phyloP scores from a whole-genome alignment of 2,797 vertebrate species.

The Nasua narica region DNA sequence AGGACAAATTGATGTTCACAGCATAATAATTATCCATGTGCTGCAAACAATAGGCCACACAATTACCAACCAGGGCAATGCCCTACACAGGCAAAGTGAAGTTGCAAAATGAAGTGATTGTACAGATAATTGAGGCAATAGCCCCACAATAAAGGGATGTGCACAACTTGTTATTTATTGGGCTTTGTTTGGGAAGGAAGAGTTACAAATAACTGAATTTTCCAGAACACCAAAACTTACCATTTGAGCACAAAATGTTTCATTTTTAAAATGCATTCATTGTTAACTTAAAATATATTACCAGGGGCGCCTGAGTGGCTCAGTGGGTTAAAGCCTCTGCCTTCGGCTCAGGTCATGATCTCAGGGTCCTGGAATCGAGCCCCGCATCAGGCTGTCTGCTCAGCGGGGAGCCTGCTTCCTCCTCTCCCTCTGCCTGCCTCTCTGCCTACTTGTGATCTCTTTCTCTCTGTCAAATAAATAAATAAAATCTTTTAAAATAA shows the following conservation, averaged over 20 bases:
- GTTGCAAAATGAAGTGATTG: slow-evolving; percentile 73
- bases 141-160: slow-evolving; percentile 21
- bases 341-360: too few relatives aligned
- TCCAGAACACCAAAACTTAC: slow-evolving; percentile 45
- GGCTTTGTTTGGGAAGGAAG: slow-evolving; percentile 55
- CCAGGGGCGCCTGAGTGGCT: too few relatives aligned
- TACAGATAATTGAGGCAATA: slow-evolving; percentile 74
- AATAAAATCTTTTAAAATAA: too few relatives aligned
- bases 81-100: slow-evolving; percentile 71
- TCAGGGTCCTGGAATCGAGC: too few relatives aligned
- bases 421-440: too few relatives aligned
- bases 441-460: too few relatives aligned
- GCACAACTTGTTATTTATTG: slow-evolving; percentile 68
- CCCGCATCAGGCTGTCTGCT: too few relatives aligned
- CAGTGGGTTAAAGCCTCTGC: too few relatives aligned
- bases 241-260: slow-evolving; percentile 45
- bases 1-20: slow-evolving; percentile 75
- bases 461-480: too few relatives aligned
- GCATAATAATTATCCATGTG: slow-evolving; percentile 78
- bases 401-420: too few relatives aligned
- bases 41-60: slow-evolving; percentile 74
- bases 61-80: slow-evolving; percentile 73
- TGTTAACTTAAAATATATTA: not conserved
- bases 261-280: slow-evolving; percentile 24
- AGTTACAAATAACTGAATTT: slow-evolving; percentile 65